These are phyloP conservation scores for Grammatotria lemairii DNA, from an alignment of 2,113 vertebrate species.

Conservation along the genomic window DNA sequence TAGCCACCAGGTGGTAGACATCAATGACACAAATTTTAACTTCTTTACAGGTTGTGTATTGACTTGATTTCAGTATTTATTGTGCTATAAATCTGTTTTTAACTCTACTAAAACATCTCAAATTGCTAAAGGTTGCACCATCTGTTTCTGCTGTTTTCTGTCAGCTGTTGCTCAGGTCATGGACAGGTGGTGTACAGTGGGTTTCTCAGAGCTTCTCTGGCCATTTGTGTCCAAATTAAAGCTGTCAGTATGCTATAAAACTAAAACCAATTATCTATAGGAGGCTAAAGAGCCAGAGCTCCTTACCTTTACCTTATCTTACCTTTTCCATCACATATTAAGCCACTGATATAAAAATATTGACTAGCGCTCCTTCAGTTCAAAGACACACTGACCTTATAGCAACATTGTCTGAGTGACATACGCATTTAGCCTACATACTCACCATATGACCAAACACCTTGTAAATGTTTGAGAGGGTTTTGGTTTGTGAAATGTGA, in stretches of 20 bases:
- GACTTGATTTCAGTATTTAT: neutral
- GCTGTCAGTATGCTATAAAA: neutral
- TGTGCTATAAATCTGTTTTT: neutral
- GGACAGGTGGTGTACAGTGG: neutral
- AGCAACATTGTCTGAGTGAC: neutral
- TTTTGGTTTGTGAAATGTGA: neutral
- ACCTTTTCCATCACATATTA: neutral
- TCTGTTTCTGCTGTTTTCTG: neutral
- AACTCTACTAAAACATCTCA: neutral
- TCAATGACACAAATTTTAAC: neutral
- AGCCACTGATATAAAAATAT: neutral
- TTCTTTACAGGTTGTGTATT: neutral
- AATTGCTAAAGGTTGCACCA: neutral
- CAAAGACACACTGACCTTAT: conserved; percentile 3
- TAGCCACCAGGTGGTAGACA: neutral
- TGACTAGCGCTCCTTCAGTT: neutral
- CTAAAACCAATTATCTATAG: neutral
- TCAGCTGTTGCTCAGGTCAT: neutral
- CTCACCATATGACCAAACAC: neutral
- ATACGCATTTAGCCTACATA: conserved; percentile 11
- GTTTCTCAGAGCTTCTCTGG: neutral
- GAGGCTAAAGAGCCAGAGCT: neutral
- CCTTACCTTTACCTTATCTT: neutral
- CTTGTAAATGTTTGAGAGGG: conserved; percentile 14
- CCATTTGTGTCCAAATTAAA: neutral